Evolutionary conservation across 2,113 vertebrate species (phyloP), one percentile per base, ranked within the genome.

Genomic region (Channa argus): DNA sequence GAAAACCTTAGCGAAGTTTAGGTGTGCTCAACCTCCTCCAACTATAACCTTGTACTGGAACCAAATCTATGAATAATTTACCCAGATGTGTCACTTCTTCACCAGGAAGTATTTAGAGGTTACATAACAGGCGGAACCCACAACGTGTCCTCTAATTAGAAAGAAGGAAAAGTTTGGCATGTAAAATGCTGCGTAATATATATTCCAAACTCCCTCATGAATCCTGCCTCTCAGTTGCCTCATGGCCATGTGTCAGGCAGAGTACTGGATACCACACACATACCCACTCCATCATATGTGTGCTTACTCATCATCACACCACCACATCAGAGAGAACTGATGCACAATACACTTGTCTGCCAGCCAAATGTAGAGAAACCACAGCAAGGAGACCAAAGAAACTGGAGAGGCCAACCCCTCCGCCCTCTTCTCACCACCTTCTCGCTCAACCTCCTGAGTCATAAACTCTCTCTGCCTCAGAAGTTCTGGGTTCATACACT

Each of bases 321-420:
- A 56, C 90, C 91, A 92, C 91, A 92, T 91, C 89, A 92, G 54
- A 92, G 82, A 62, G 52, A 65, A 69, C 69, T 56, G 63, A 5
- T 50, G 86, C 81, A 86, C 91, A 86, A 87, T 81, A 39, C 85
- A 83, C 78, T 87, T 84, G 85, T 85, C 83, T 91, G 88, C 64
- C 61, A 71, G 88, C 86, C 86, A 90, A 91, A 86, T 90, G 86
- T 81, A 72, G 69, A 68, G 62, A 73, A 83, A 86, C 88, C 90
- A 88, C 90, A 89, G 84, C 84, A 75, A 68, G 83, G 63, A 79
- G 80, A 90, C 86, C 80, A 86, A 78, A 79, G 83, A 77, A 84
- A 77, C 71, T 70, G 36, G 65, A 61, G 55, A 65, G 71, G 15
- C 77, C 45, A 10, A 63, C 37, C 58, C 74, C 24, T 24, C 36